Evolutionary conservation across 2,888 invertebrate species (phyloP).

Genomic region (Cacoxenus indagator): DNA sequence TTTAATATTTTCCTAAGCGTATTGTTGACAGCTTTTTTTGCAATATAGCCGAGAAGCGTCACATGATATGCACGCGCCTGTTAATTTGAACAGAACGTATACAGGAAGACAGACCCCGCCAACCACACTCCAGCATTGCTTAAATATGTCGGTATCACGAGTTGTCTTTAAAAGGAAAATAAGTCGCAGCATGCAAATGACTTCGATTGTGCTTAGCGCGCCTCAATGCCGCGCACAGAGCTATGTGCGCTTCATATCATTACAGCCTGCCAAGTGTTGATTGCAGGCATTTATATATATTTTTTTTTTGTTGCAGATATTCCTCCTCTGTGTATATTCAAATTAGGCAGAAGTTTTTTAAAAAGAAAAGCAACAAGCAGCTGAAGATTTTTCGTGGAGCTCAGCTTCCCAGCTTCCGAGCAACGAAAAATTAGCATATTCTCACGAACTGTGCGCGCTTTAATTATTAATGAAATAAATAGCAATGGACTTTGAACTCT

Average conservation of each 20-base stretch:
- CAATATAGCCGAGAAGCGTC: background rate
- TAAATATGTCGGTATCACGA: too few relatives aligned
- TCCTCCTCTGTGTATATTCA: constrained; percentile 2
- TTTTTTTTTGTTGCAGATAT: constrained; percentile 34
- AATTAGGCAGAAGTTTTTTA: background rate
- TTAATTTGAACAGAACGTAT: background rate
- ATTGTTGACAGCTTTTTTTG: background rate
- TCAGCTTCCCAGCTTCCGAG: background rate
- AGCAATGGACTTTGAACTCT: constrained; percentile 30
- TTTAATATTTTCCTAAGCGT: background rate
- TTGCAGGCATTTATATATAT: constrained; percentile 60
- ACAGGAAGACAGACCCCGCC: background rate
- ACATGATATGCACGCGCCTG: background rate
- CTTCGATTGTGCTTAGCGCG: background rate
- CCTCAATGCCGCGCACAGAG: background rate
- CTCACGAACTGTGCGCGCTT: constrained; percentile 44
- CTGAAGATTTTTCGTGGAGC: background rate
- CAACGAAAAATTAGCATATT: constrained; percentile 53
- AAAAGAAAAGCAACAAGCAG: background rate
- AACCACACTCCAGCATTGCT: background rate
- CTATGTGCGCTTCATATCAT: background rate
- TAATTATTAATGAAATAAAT: constrained; percentile 61
- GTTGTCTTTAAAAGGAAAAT: too few relatives aligned
- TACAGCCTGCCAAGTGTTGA: constrained; percentile 46
- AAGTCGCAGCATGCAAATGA: background rate